Evolutionary conservation across 2,888 invertebrate species (phyloP).

Genomic region (Diachrysia chrysitis): DNA sequence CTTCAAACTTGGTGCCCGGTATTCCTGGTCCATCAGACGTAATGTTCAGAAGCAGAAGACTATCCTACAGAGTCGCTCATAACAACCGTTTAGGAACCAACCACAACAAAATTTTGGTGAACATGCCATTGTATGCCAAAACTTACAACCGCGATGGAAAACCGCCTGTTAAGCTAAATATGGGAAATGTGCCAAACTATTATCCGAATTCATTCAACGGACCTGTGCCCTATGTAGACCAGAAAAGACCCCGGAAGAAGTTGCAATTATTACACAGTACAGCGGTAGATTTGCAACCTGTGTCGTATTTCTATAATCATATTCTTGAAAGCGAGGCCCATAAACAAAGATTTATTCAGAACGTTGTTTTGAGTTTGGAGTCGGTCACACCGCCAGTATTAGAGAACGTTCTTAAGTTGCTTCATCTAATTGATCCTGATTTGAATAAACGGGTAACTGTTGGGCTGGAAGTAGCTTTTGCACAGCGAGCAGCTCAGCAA

Average conservation of each 20-base stretch:
- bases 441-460: slow-evolving; percentile 91
- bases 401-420: slow-evolving; percentile 93
- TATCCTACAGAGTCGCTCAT: slow-evolving; percentile 89
- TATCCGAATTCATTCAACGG: slow-evolving; percentile 68
- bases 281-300: slow-evolving; percentile 85
- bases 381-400: slow-evolving; percentile 65
- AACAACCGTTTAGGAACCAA: slow-evolving; percentile 66
- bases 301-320: slow-evolving; percentile 92
- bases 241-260: slow-evolving; percentile 49
- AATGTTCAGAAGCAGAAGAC: slow-evolving; percentile 84
- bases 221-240: slow-evolving; percentile 64
- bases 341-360: slow-evolving; percentile 46
- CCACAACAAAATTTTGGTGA: slow-evolving; percentile 63
- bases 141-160: slow-evolving; percentile 64
- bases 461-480: slow-evolving; percentile 31
- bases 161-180: slow-evolving; percentile 61
- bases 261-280: slow-evolving; percentile 54
- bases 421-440: slow-evolving; percentile 92
- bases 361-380: slow-evolving; percentile 13
- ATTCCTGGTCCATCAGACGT: slow-evolving; percentile 87
- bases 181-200: slow-evolving; percentile 63
- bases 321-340: slow-evolving; percentile 88
- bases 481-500: slow-evolving; percentile 12
- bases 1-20: slow-evolving; percentile 73
- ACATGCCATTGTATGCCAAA: slow-evolving; percentile 58